Evolutionary conservation across 2,888 invertebrate species (phyloP).

Genomic region (Drosophila buzzatii): DNA sequence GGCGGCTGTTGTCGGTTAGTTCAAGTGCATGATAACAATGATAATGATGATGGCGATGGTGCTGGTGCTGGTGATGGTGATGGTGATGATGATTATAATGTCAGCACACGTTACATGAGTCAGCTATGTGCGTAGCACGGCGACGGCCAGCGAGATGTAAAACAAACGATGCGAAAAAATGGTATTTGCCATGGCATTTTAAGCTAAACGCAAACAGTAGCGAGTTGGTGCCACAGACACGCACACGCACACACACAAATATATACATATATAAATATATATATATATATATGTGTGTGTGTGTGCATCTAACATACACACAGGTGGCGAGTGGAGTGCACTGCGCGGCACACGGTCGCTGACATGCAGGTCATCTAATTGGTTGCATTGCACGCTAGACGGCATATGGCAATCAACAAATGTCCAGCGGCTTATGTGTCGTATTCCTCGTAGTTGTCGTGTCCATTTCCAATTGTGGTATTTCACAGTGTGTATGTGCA

Average conservation of each 20-base stretch:
- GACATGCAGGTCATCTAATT: conserved; percentile 76
- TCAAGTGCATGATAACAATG: conserved; percentile 57
- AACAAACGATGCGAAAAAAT: conserved; percentile 60
- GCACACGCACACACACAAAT: too few species aligned
- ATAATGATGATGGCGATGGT: conserved; percentile 13
- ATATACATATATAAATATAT: too few species aligned
- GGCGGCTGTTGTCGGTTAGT: conserved; percentile 33
- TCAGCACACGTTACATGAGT: conserved; percentile 32
- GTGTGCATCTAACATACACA: conserved; percentile 6
- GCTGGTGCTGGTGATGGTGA: conserved; percentile 6
- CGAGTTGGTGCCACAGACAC: conserved; percentile 1
- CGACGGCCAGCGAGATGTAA: conserved; percentile 52
- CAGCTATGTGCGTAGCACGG: conserved; percentile 61
- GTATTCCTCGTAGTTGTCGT: conserved; percentile 40
- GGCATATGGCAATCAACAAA: conserved; percentile 73
- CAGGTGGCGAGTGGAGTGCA: background rate
- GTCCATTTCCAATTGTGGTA: conserved; percentile 46
- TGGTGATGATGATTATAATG: conserved; percentile 29
- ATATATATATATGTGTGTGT: background rate
- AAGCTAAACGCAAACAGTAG: conserved; percentile 55
- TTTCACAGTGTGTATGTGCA: conserved; percentile 4
- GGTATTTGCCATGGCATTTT: conserved; percentile 68
- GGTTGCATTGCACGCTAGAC: conserved; percentile 68
- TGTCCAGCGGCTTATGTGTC: conserved; percentile 74
- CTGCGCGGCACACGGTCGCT: conserved; percentile 20